These are phyloP conservation scores for Chelonia mydas DNA, from an alignment of 2,797 vertebrate species.

Conservation along the genomic window DNA sequence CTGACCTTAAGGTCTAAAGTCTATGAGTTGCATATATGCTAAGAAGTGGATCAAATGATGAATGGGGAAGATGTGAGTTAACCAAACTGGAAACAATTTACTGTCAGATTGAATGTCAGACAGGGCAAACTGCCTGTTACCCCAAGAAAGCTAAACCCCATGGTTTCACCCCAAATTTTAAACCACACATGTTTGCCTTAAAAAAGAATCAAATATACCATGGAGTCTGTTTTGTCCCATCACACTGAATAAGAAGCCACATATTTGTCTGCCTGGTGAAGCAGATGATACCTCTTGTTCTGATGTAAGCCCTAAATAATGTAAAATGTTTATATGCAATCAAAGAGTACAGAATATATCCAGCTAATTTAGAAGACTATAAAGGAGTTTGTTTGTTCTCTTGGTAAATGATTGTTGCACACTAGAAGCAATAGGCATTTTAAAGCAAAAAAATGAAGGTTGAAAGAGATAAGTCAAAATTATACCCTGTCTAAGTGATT, in stretches of 20 bases:
- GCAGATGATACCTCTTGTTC: neutral
- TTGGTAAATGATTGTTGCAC: neutral
- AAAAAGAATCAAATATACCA: neutral
- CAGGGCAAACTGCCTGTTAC: neutral
- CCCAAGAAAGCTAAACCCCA: neutral
- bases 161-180: neutral
- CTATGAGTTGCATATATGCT: too few species aligned
- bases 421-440: neutral
- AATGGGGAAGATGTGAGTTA: neutral
- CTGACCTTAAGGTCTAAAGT: too few species aligned
- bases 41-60: neutral
- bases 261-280: neutral
- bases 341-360: neutral
- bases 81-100: neutral
- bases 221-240: neutral
- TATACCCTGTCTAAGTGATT: neutral
- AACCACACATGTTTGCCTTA: neutral
- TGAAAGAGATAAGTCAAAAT: neutral
- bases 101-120: neutral
- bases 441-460: neutral
- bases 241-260: neutral
- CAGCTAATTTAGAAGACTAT: neutral
- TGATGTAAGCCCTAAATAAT: neutral
- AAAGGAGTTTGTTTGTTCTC: neutral
- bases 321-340: neutral